Base-by-base conservation (phyloP, 2,888 invertebrate species). In the Nebria salina region DNA sequence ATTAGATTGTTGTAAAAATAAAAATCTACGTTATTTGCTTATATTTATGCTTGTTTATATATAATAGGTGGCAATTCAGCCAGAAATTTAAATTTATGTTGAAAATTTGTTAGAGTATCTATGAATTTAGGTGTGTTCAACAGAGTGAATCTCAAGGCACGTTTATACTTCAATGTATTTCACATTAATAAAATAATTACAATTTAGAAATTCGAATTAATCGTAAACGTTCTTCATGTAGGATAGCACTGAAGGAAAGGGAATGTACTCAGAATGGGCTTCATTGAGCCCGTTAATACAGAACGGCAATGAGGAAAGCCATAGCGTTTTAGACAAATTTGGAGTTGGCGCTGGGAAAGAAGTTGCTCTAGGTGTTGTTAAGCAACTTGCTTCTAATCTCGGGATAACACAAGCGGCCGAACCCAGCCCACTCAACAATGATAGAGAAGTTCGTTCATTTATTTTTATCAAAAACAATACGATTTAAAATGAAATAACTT, bases 181-280 rank as follows among this genome's bases (percentile, higher is more conserved):
- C 43, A 43, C 64, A 75, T 73, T 0, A 20, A 20, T 20, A 20
- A 20, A 0, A 20, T n/a, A 20, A 20, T 20, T 20, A 20, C 20
- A 20, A 20, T 20, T 20, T 20, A 20, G 20, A 20, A 20, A 20
- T 20, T n/a, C n/a, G 82, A 64, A 41, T 75, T 79, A 72, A 75
- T 11, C 70, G 66, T 43, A 64, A 43, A 54, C 42, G 41, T 15
- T 76, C n/a, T 72, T 64, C 74, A 72, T 74, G n/a, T 41, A 82
- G 85, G 90, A 94, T 91, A 92, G 89, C 89, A 91, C 91, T 87
- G 92, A 92, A 88, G 91, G 91, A 87, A 92, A 91, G 89, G 94
- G 93, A 86, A 95, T 95, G 95, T 95, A 95, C 91, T 93, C 94
- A 85, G 95, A 95, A 91, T 95, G 95, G 95, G 94, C 95, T 84